A percentile compares a stretch with the other conserved stretches of the same genome.
phyloP scores from a whole-genome alignment of 2,888 invertebrate genomes.

The Tridacna crocea region DNA sequence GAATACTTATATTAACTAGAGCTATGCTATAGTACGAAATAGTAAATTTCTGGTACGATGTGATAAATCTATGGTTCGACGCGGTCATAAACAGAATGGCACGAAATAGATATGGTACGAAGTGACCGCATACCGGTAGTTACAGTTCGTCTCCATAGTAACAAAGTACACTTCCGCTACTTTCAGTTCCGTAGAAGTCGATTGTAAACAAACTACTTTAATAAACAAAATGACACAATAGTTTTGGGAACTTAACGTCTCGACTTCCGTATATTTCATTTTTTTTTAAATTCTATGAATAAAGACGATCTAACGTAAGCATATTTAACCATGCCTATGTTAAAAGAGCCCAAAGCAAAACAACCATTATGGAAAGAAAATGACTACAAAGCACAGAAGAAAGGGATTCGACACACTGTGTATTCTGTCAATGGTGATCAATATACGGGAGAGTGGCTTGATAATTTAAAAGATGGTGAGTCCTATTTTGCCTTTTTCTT shows the following conservation, averaged over 20 bases:
- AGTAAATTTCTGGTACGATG: too few species aligned
- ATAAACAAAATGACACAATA: background rate
- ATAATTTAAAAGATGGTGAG: conserved; percentile 84
- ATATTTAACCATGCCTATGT: conserved; percentile 73
- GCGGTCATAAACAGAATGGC: too few species aligned
- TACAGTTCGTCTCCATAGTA: conserved; percentile 5
- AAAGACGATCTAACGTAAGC: background rate
- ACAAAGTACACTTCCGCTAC: conserved; percentile 16
- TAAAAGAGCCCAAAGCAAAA: conserved; percentile 74
- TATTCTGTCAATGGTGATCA: conserved; percentile 84
- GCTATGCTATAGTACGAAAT: too few species aligned
- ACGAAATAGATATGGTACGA: too few species aligned
- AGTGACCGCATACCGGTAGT: background rate
- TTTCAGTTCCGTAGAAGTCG: background rate
- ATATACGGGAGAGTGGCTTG: conserved; percentile 84
- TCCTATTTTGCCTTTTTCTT: background rate
- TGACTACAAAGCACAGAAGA: conserved; percentile 83
- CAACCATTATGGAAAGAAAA: conserved; percentile 83
- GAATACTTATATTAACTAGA: too few species aligned
- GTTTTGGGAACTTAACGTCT: too few species aligned
- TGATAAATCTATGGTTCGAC: too few species aligned
- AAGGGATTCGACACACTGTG: conserved; percentile 83
- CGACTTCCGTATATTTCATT: conserved; percentile 3
- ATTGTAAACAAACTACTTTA: conserved; percentile 7
- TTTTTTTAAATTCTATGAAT: background rate